These are phyloP conservation scores for Creontiades dilutus DNA, from an alignment of 2,888 invertebrate species.

Conservation along the genomic window DNA sequence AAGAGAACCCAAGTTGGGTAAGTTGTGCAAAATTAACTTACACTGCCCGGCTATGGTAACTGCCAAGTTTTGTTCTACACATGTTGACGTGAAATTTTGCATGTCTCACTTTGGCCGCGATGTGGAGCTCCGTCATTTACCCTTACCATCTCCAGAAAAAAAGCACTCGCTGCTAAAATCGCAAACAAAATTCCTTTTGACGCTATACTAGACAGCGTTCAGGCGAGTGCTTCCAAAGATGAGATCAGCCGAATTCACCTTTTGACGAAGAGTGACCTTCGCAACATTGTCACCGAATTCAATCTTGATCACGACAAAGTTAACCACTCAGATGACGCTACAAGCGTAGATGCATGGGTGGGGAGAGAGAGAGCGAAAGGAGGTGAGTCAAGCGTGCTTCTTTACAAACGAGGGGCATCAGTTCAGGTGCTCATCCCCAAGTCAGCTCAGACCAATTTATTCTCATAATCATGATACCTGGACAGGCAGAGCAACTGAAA, in stretches of 20 bases:
- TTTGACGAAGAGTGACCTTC: not conserved
- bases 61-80: not conserved
- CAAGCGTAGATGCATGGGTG: constrained; percentile 35
- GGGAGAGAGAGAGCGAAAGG: not conserved
- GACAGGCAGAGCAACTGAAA: not conserved
- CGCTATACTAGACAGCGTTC: constrained; percentile 26
- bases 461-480: not conserved
- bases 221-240: not conserved
- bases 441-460: not conserved
- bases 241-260: not conserved
- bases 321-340: constrained; percentile 4
- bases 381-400: constrained; percentile 1
- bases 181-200: constrained; percentile 55
- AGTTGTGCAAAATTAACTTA: not conserved
- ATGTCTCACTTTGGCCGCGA: constrained; percentile 58
- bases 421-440: no score
- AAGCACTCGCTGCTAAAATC: constrained; percentile 45
- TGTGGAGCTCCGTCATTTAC: constrained; percentile 40
- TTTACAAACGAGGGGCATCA: constrained; percentile 14
- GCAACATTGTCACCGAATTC: constrained; percentile 3
- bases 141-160: constrained; percentile 42
- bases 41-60: not conserved
- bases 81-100: not conserved
- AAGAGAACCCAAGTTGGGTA: not conserved
- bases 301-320: not conserved